Evolutionary conservation across 2,888 invertebrate species (phyloP), one percentile per base, ranked within the genome.

Genomic region (Andrena trimmerana): DNA sequence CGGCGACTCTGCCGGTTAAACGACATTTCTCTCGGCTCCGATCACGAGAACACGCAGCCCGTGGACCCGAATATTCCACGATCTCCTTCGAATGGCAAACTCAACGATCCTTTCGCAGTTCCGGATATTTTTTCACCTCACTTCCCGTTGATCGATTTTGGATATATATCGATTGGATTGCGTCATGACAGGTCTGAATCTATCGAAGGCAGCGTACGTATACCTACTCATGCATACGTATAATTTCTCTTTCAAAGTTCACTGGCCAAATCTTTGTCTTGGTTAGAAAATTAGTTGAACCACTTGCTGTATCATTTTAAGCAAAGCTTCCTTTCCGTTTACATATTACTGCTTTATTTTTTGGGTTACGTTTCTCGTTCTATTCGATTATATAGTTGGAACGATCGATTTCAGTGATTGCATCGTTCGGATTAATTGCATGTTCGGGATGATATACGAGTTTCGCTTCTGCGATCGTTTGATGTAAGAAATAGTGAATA

Each of bases 141-240:
- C 50, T 8, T 65, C 59, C 50, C 69, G 57, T 50, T 80, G 42
- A 78, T 81, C 63, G 50, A 73, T 69, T 59, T 74, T 69, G 69
- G 80, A 80, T 80, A 67, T 57, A 73, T 57, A 73, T 78, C 79
- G 63, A 78, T 79, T 78, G 78, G 86, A 82, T 90, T 90, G 87
- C 90, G 84, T 90, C 90, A 91, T 91, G 91, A 90, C 88, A 89
- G 88, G 75, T 69, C 83, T 84, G 79, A 78, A 84, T 86, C 80
- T 79, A 84, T 79, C 85, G 88, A 90, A 90, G 88, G 83, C 91
- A 91, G 89, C 89, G 91, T 91, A 84, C 76, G 91, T 91, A 88
- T 77, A 70, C 31, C 72, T 78, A 8, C 27, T 16, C 16, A 27
- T 3, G n/a, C n/a, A 31, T 3, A n/a, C 20, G 29, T 54, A 16